Evolutionary conservation across 2,888 invertebrate genomes (phyloP).

Genomic region (Drosophila demipolita): DNA sequence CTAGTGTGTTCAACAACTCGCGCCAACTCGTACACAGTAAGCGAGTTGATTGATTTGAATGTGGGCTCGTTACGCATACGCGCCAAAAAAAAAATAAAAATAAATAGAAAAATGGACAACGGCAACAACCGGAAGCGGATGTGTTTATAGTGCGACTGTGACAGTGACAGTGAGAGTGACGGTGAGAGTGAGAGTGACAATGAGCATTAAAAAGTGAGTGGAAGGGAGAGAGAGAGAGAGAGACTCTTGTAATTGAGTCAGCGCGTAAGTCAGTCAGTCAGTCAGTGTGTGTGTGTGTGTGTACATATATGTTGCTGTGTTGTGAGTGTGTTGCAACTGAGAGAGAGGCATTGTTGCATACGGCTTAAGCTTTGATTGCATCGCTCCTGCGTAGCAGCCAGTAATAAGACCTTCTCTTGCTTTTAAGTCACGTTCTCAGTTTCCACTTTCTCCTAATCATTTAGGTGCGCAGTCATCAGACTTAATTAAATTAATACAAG

Average conservation of each 20-base stretch:
- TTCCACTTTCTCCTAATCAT: background rate
- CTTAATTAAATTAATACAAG: background rate
- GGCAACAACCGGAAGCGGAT: slow-evolving; percentile 69
- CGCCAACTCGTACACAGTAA: slow-evolving; percentile 60
- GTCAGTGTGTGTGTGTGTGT: background rate
- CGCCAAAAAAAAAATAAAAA: slow-evolving; percentile 49
- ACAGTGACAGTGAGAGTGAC: slow-evolving; percentile 18
- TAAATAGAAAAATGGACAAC: slow-evolving; percentile 6
- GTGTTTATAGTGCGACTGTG: slow-evolving; percentile 63
- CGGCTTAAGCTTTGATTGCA: background rate
- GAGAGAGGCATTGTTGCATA: background rate
- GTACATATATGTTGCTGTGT: background rate
- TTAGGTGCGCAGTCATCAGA: background rate
- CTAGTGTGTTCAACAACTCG: slow-evolving; percentile 31
- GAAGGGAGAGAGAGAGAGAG: background rate
- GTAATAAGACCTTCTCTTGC: background rate
- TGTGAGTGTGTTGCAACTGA: background rate
- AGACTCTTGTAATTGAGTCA: slow-evolving; percentile 47
- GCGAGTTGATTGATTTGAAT: slow-evolving; percentile 73
- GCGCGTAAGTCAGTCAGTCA: slow-evolving; percentile 37
- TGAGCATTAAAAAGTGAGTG: no score
- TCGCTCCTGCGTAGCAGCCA: background rate
- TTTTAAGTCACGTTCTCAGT: background rate
- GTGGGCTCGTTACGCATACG: slow-evolving; percentile 73
- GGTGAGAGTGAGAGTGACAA: background rate